Evolutionary conservation across 1,140 invertebrate genomes (phyloP), one percentile per base, ranked within the genome.

Genomic region (Pogonomyrmex barbatus): DNA sequence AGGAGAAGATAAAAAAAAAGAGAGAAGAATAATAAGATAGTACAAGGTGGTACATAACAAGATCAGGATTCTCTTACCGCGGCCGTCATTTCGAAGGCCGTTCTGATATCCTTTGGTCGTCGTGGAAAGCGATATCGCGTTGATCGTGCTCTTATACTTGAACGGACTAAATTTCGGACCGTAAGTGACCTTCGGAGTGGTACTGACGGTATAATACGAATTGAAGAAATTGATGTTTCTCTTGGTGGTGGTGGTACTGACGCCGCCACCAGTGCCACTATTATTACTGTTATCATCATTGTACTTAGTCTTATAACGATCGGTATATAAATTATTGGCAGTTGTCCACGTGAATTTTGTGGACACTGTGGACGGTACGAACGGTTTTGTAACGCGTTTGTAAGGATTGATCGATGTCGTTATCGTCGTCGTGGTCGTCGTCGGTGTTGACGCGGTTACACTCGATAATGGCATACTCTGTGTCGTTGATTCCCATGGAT

Each of bases 401-500:
- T 87, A 87, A 63, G 87, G 73, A 85, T 68, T 87, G 83, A 63
- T 91, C 87, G 87, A 70, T 47, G 50, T 50, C 4, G 82, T 45
- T 39, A 78, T 88, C 36, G 70, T 84, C 45, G 65, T 75, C 6
- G 81, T 86, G 50, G 78, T 45, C 30, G 54, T 79, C n/a, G 87
- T 88, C 30, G 82, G 14, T 56, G 68, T 87, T 52, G 88, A 91
- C 75, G 90, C 42, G 60, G 76, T 76, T 12, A 87, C 39, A 85
- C 86, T 89, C 81, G 93, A 89, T 86, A 89, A 89, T 88, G 90
- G 92, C 54, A 90, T 91, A 90, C 91, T 94, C 90, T 93, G 90
- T 83, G 94, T 94, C 84, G 94, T 94, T 83, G 92, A 65, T 87
- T 92, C 91, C 94, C 93, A 94, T 88, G 89, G 91, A 88, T 94